These are phyloP conservation scores for Drosophila chauvacae DNA, from an alignment of 1,140 invertebrate genomes.

Conservation along the genomic window DNA sequence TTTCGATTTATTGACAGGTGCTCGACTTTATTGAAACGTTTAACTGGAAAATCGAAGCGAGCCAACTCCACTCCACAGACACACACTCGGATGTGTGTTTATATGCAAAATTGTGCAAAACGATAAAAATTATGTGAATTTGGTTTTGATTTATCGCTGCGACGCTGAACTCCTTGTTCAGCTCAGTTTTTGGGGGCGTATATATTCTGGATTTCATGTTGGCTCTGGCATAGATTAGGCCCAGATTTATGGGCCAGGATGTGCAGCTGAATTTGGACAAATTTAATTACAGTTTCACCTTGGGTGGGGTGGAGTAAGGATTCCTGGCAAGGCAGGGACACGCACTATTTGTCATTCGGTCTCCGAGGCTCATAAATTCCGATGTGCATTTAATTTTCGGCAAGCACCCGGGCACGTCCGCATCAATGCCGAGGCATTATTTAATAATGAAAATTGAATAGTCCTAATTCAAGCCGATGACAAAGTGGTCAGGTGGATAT, in stretches of 20 bases:
- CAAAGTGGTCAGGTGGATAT: conserved; percentile 53
- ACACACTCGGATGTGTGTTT: conserved; percentile 8
- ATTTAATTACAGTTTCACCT: conserved; percentile 71
- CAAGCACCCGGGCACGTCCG: conserved; percentile 53
- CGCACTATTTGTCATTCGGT: conserved; percentile 64
- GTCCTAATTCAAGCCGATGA: conserved; percentile 70
- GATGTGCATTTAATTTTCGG: conserved; percentile 65
- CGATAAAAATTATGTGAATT: conserved; percentile 77
- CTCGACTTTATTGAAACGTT: conserved; percentile 83
- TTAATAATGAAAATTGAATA: conserved; percentile 83
- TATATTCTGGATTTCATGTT: conserved; percentile 21
- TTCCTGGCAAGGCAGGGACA: conserved; percentile 31
- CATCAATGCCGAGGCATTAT: conserved; percentile 63
- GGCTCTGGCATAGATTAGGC: conserved; percentile 11
- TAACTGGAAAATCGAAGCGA: conserved; percentile 67
- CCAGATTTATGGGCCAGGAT: conserved; percentile 56
- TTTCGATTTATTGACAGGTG: conserved; percentile 83
- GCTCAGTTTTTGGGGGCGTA: neutral
- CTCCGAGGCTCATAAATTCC: conserved; percentile 39
- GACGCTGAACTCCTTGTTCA: conserved; percentile 9
- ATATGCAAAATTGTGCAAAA: conserved; percentile 80
- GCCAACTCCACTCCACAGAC: conserved; percentile 5
- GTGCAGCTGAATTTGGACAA: conserved; percentile 43
- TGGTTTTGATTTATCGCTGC: conserved; percentile 71
- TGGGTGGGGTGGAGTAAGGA: neutral